A percentile compares a stretch with the other conserved stretches of the same genome.
phyloP scores from a whole-genome alignment of 2,113 vertebrate species.

The Phyllostomus discolor region DNA sequence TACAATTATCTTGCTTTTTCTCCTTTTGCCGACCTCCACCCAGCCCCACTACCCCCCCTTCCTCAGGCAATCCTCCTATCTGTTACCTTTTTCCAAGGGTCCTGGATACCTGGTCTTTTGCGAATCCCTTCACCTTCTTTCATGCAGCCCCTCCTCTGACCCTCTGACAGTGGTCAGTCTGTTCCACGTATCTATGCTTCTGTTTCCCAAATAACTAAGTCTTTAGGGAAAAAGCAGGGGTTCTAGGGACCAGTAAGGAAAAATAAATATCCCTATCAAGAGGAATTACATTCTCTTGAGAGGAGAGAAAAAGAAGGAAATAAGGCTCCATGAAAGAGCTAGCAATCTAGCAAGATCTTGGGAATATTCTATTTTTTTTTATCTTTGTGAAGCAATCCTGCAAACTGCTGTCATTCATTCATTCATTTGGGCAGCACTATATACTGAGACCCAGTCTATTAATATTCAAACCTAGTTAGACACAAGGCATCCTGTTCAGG shows the following conservation, averaged over 20 bases:
- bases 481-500: neutral
- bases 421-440: neutral
- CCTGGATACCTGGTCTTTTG: too few species aligned
- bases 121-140: too few species aligned
- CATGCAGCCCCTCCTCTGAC: too few species aligned
- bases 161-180: too few species aligned
- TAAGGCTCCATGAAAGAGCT: neutral
- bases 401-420: neutral
- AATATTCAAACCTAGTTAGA: neutral
- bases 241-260: neutral
- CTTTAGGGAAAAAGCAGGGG: neutral
- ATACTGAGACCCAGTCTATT: neutral
- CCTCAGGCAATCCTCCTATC: too few species aligned
- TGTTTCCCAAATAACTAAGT: neutral
- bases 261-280: neutral
- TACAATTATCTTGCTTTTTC: too few species aligned
- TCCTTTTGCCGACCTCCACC: too few species aligned
- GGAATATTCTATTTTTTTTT: neutral
- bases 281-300: neutral
- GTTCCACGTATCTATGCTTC: too few species aligned
- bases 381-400: neutral
- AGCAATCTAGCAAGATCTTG: too few species aligned
- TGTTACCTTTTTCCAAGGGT: too few species aligned
- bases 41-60: too few species aligned
- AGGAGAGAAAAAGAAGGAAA: neutral